phyloP scores from a whole-genome alignment of 2,113 vertebrate genomes.

The Atractosteus spatula region DNA sequence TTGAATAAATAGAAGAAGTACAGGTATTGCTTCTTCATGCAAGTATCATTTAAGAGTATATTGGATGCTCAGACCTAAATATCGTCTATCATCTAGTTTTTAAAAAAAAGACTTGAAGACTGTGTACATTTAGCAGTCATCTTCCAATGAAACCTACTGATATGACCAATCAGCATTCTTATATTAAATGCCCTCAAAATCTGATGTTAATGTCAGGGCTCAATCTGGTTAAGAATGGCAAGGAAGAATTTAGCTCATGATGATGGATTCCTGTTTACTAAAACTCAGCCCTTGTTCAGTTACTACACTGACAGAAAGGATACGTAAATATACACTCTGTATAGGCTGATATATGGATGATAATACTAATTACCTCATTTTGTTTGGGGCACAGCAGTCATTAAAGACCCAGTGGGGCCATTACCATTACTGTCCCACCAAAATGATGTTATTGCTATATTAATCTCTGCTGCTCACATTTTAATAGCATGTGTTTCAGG shows the following conservation, averaged over 20 bases:
- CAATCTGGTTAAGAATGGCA: slow-evolving; percentile 5
- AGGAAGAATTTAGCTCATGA: slow-evolving; percentile 11
- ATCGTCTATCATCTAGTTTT: background rate
- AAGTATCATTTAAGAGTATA: background rate
- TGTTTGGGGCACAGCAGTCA: slow-evolving; percentile 78
- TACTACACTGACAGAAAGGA: slow-evolving; percentile 26
- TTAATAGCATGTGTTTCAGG: slow-evolving; percentile 69
- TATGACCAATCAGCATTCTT: background rate
- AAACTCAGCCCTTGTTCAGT: slow-evolving; percentile 26
- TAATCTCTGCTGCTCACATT: slow-evolving; percentile 61
- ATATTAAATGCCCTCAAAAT: slow-evolving; percentile 7
- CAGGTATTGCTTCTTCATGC: slow-evolving; percentile 1
- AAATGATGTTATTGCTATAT: slow-evolving; percentile 63
- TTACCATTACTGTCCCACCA: slow-evolving; percentile 73
- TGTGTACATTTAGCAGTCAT: slow-evolving; percentile 6
- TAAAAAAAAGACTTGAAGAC: slow-evolving; percentile 16
- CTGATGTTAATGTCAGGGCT: slow-evolving; percentile 13
- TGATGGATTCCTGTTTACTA: slow-evolving; percentile 20
- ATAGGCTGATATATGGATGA: slow-evolving; percentile 72
- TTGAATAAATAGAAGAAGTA: background rate
- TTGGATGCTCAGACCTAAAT: background rate
- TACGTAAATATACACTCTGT: slow-evolving; percentile 41
- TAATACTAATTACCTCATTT: slow-evolving; percentile 80
- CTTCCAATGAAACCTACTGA: background rate
- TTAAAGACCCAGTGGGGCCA: slow-evolving; percentile 78